Conservation (phyloP, 2,888 invertebrate species). For the Chymomyza caudatula region DNA sequence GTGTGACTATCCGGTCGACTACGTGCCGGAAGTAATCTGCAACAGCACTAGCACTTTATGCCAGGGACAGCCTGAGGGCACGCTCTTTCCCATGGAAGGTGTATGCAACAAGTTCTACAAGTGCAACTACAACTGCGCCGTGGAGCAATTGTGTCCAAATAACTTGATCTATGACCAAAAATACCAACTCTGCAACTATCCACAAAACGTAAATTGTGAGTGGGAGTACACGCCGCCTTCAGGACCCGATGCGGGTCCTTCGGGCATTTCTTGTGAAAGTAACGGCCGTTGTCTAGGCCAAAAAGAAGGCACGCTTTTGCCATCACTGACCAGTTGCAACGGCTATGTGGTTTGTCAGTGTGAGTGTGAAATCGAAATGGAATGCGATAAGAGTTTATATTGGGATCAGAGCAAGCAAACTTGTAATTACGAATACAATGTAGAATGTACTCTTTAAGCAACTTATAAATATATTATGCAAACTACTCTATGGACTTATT, state of each 20-base stretch:
- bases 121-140: constrained; percentile 55
- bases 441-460: constrained; percentile 31
- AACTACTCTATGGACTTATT: not conserved
- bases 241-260: constrained; percentile 66
- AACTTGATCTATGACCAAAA: constrained; percentile 37
- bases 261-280: constrained; percentile 59
- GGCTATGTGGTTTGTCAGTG: constrained; percentile 63
- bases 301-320: constrained; percentile 41
- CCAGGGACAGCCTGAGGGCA: constrained; percentile 37
- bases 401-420: constrained; percentile 29
- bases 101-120: constrained; percentile 56
- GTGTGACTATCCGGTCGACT: constrained; percentile 48
- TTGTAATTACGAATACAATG: constrained; percentile 38
- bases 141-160: constrained; percentile 53
- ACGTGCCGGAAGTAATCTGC: constrained; percentile 47
- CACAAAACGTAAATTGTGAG: constrained; percentile 27
- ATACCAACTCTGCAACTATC: constrained; percentile 26
- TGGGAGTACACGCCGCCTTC: constrained; percentile 54
- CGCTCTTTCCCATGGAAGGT: constrained; percentile 44
- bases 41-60: constrained; percentile 30
- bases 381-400: constrained; percentile 28
- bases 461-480: not conserved
- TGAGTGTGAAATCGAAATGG: constrained; percentile 62
- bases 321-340: constrained; percentile 45
- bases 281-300: constrained; percentile 56